Base-by-base conservation (phyloP, 2,797 vertebrate genomes). In the Vespertilio murinus region DNA sequence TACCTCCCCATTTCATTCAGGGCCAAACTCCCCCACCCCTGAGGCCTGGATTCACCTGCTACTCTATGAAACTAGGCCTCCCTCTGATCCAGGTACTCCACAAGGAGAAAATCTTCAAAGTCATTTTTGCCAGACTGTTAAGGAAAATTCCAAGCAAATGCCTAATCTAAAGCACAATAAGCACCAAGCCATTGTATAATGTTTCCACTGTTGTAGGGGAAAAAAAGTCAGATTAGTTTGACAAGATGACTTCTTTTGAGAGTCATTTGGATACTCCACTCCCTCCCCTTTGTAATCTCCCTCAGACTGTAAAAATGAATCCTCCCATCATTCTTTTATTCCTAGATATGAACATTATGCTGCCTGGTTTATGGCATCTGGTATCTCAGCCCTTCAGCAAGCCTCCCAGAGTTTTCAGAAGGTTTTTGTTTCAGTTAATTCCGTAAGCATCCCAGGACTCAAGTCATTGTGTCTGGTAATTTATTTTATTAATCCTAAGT, bases 401-500 rank as follows among this genome's bases (percentile, higher is more conserved):
- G 84, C 38, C 75, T 96, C 73, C 82, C 64, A n/a, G 84, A 93
- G 59, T 93, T 97, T 94, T 93, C 91, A 88, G 92, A 94, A 88
- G 91, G 93, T 93, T 97, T 97, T 96, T 96, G 78, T 96, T 97
- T 96, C 94, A 88, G 81, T 83, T 95, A 96, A 97, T 96, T 97
- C 93, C 81, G 96, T 93, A 95, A 95, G 93, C 90, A 90, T 86
- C 56, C 38, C 82, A 96, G 70, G 90, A 95, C 96, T 92, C 96
- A 92, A 95, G 56, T 92, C 91, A 91, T 89, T 95, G 92, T 87
- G 40, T 96, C 85, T 93, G 95, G 45, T 85, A 94, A 97, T 96
- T 95, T 96, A 96, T 93, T 97, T 97, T 96, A 97, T 97, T 97
- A 97, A 97, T 97, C 94, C 93, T 95, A 83, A 97, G 85, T 94